Base-by-base conservation (phyloP, 2,797 vertebrate species). In the Enteromius viviparus region DNA sequence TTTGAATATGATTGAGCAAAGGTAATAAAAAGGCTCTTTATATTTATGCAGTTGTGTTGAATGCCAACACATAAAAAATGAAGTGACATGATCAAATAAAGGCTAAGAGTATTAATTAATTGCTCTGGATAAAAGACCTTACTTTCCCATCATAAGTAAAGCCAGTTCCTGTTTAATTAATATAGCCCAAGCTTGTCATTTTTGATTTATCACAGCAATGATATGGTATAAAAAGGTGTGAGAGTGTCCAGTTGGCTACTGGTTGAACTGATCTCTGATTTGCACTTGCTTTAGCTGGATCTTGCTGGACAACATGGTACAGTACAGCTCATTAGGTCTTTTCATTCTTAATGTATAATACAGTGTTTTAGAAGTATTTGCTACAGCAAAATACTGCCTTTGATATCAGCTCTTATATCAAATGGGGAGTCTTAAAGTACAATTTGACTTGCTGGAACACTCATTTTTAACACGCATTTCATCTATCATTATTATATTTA, bases 51-150 rank as follows among this genome's bases (percentile, higher is more conserved):
- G 64, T 53, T 68, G 12, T 37, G 62, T 7, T 80, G 3, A 26
- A 53, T 68, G 29, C 21, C 14, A 78, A 53, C 29, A 4, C 49
- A 68, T 26, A 69, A 2, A 53, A 68, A 66, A 26, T 55, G 2
- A 69, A 29, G 65, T 80, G 78, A 42, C 60, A 75, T 66, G n/a
- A 55, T 76, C 60, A 75, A 60, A 76, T 71, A 75, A 7, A 29
- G 23, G 29, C 29, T 76, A 17, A 62, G 37, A 19, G 12, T 23
- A 29, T 37, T 40, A 68, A 65, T 75, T 55, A n/a, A 75, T n/a
- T 40, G 32, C 32, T 23, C 11, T 75, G 3, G 51, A 23, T 51
- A 23, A 75, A 55, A 53, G 1, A n/a, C 5, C 29, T 74, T 53
- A 53, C 42, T n/a, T 53, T 82, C 32, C 12, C 64, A 68, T 75